Evolutionary conservation across 2,888 invertebrate species (phyloP), one percentile per base, ranked within the genome.

Genomic region (Drosophila niveifrons): DNA sequence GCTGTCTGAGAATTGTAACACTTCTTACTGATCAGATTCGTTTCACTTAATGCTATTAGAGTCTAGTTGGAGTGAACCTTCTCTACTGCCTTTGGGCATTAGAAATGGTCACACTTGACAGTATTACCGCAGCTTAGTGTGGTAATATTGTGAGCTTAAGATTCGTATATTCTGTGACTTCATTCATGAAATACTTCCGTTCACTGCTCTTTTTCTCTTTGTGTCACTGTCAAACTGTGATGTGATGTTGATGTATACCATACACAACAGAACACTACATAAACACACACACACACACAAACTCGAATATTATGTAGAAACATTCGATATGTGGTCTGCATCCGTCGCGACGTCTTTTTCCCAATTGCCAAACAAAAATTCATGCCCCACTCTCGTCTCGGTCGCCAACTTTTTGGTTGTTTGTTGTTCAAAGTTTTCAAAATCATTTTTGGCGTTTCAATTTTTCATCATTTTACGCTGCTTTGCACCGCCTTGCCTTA

Each of bases 401-500:
- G 4, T 39, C 28, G 23, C n/a, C 47, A 41, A 18, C 55, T 13
- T 55, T 55, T 36, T 23, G 6, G 36, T 36, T 36, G 36, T 36
- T 36, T 61, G 61, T 52, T 15, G 15, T 41, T 51, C 29, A 50
- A 39, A 10, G 31, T 36, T 61, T 62, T 66, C 41, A 34, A 62
- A 62, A 61, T 61, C 48, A 53, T 66, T 66, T 61, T 66, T 55
- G 62, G 47, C 66, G 29, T 62, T 65, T 59, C 18, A 39, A 46
- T 59, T 46, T 63, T 53, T 75, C 69, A 62, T 65, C 64, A 68
- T 78, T 76, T 78, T 65, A 72, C 72, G 78, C 78, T 58, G 80
- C 80, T 65, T 65, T 72, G 62, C 64, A 80, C 51, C 67, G 80
- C 65, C 64, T 64, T 76, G 80, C 65, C 64, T 64, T 76, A 67